phyloP scores from a whole-genome alignment of 2,113 vertebrate species.

The Taxidea taxus region DNA sequence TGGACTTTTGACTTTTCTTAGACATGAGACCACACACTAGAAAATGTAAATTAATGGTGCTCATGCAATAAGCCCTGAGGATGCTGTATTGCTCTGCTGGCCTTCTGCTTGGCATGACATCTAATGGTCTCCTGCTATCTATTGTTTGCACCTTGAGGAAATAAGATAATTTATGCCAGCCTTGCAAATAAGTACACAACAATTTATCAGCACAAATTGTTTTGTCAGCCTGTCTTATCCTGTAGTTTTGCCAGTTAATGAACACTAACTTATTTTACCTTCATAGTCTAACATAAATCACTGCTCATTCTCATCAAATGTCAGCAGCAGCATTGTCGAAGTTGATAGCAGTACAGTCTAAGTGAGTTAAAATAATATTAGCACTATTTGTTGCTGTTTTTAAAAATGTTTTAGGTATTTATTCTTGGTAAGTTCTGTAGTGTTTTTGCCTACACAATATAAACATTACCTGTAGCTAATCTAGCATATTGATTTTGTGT shows the following conservation, averaged over 20 bases:
- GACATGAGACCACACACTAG: neutral
- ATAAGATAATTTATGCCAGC: conserved; percentile 65
- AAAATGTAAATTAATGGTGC: neutral
- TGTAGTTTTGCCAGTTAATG: conserved; percentile 61
- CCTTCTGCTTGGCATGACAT: neutral
- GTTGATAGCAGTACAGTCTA: neutral
- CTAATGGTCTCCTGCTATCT: conserved; percentile 58
- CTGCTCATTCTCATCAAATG: neutral
- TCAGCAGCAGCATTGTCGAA: neutral
- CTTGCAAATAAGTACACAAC: conserved; percentile 62
- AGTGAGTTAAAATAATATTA: neutral
- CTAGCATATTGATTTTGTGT: neutral
- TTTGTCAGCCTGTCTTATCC: conserved; percentile 56
- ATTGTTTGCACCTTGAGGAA: conserved; percentile 67
- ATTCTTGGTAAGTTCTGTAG: neutral
- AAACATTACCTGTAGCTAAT: neutral
- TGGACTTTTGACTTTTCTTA: neutral
- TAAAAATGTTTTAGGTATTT: neutral
- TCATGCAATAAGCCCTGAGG: neutral
- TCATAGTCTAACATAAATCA: conserved; percentile 55
- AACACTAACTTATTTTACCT: conserved; percentile 51
- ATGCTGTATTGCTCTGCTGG: neutral
- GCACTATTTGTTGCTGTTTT: neutral
- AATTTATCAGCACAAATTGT: conserved; percentile 62
- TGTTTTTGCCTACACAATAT: neutral